Percentiles rank a stretch among this genome's conserved stretches.
These are phyloP conservation scores for Pardalotus punctatus DNA, from an alignment of 2,113 vertebrate genomes.

Conservation along the genomic window DNA sequence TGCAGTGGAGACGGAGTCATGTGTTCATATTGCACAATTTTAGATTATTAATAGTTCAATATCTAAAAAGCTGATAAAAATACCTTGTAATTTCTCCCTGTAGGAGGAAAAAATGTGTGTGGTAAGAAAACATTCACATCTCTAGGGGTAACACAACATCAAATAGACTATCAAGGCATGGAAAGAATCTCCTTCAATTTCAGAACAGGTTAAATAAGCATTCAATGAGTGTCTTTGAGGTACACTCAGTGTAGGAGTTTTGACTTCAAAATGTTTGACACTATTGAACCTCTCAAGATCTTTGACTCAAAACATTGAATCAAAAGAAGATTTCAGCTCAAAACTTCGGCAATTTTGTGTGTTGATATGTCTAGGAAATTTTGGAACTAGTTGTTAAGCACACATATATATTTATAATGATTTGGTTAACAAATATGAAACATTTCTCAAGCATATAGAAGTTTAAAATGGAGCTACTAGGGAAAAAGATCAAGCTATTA, in stretches of 20 bases:
- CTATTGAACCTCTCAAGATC: not conserved
- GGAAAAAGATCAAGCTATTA: not conserved
- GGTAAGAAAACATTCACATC: not conserved
- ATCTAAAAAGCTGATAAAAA: not conserved
- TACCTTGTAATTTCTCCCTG: not conserved
- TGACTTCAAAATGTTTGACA: not conserved
- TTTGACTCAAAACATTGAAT: conserved; percentile 1
- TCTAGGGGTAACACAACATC: not conserved
- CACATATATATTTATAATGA: not conserved
- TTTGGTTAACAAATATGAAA: not conserved
- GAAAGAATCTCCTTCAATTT: not conserved
- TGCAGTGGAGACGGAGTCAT: not conserved
- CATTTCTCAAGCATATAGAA: not conserved
- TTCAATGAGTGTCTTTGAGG: not conserved
- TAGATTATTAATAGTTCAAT: not conserved
- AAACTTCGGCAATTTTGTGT: not conserved
- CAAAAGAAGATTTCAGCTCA: not conserved
- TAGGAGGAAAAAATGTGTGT: not conserved
- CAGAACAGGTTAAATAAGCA: not conserved
- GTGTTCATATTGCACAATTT: not conserved
- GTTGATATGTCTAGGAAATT: not conserved
- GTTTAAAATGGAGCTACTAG: not conserved
- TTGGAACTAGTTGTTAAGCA: not conserved
- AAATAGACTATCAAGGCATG: not conserved
- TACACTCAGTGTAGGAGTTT: not conserved